Evolutionary conservation across 2,113 vertebrate species (phyloP).

Genomic region (Anarhynchus alexandrinus): DNA sequence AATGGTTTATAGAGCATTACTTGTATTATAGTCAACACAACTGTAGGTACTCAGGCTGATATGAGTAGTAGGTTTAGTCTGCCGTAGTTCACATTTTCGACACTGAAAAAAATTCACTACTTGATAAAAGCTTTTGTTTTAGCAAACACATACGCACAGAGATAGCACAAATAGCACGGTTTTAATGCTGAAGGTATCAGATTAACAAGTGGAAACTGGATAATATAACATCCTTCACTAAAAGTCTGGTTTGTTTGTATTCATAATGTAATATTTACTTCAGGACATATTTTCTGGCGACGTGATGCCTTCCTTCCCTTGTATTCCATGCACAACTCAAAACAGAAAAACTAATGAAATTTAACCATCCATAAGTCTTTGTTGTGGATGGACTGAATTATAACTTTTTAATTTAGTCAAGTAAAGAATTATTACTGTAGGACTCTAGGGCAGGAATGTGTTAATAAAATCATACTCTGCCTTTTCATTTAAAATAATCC

Average conservation of each 20-base stretch:
- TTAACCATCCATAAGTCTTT: conserved; percentile 65
- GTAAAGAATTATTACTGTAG: conserved; percentile 77
- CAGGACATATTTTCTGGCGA: conserved; percentile 42
- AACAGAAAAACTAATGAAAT: conserved; percentile 69
- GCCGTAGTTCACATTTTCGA: background rate
- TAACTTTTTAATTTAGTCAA: conserved; percentile 80
- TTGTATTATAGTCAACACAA: background rate
- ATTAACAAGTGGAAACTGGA: background rate
- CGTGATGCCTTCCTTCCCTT: conserved; percentile 24
- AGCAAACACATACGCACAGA: background rate
- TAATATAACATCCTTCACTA: background rate
- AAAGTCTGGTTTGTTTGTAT: background rate
- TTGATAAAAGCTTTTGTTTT: conserved; percentile 11
- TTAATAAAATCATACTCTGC: conserved; percentile 82
- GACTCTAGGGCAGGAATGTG: conserved; percentile 82
- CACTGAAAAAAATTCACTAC: background rate
- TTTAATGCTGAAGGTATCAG: background rate
- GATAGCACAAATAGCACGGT: background rate
- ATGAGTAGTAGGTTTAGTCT: background rate
- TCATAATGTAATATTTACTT: conserved; percentile 21
- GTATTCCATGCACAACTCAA: conserved; percentile 34
- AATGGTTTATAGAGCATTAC: background rate
- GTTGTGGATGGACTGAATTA: conserved; percentile 68
- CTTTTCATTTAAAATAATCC: conserved; percentile 85
- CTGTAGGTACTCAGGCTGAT: background rate